Evolutionary conservation across 92 coral and sea anemone genomes (phyloP).

Genomic region (Actinernus sp.): DNA sequence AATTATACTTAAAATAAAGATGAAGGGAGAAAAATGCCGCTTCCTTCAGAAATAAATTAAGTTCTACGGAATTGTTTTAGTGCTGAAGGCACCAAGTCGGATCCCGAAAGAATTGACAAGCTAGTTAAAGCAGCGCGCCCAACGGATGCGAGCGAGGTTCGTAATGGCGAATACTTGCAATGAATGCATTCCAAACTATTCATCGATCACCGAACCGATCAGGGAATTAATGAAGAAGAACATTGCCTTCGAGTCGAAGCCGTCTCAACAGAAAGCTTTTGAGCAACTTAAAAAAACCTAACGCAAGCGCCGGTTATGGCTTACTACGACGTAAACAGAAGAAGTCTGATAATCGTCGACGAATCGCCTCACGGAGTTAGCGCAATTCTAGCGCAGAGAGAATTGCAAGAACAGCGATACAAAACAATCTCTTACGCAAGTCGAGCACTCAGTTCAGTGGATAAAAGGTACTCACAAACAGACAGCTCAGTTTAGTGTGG

Average conservation of each 20-base stretch:
- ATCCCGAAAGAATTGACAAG: too few relatives aligned
- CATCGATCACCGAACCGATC: not conserved
- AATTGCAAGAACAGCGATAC: too few relatives aligned
- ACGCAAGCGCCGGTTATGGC: not conserved
- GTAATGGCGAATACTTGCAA: conserved; percentile 3
- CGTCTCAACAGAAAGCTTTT: not conserved
- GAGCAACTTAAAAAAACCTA: not conserved
- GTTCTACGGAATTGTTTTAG: too few relatives aligned
- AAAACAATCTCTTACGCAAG: conserved; percentile 3
- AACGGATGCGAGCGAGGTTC: not conserved
- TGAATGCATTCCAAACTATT: not conserved
- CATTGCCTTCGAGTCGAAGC: not conserved
- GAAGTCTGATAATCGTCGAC: not conserved
- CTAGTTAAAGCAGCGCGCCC: not conserved
- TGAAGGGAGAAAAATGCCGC: too few relatives aligned
- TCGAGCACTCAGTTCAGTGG: not conserved
- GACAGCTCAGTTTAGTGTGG: too few relatives aligned
- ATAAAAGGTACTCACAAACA: conserved; percentile 4
- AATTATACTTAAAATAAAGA: too few relatives aligned
- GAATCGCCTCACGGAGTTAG: not conserved
- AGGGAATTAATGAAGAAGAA: not conserved
- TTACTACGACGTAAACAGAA: not conserved
- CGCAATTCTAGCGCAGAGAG: conserved; percentile 7
- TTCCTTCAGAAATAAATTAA: too few relatives aligned
- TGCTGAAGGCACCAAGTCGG: too few relatives aligned